Conservation (phyloP, 2,797 vertebrate species). For the Lepus oiostolus region DNA sequence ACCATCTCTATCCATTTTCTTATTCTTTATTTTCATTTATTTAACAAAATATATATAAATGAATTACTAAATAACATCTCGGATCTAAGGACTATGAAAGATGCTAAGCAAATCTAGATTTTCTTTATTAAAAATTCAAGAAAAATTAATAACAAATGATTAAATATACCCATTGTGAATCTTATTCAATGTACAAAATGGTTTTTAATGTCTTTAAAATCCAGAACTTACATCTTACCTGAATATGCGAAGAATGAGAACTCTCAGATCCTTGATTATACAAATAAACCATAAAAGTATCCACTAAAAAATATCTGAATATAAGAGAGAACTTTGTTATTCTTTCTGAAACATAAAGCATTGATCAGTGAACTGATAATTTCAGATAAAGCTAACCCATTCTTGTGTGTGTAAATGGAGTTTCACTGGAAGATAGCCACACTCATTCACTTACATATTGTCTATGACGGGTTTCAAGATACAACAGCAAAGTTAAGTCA, state of each 20-base stretch:
- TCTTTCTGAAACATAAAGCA: conserved; percentile 53
- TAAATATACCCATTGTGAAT: not conserved
- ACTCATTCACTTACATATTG: not conserved
- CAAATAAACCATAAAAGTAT: conserved; percentile 83
- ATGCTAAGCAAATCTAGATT: not conserved
- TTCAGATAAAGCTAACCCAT: not conserved
- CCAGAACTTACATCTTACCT: conserved; percentile 77
- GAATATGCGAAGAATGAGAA: conserved; percentile 62
- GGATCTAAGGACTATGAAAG: not conserved
- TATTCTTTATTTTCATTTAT: not conserved
- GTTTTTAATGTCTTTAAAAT: not conserved
- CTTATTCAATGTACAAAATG: not conserved
- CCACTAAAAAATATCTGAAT: conserved; percentile 80
- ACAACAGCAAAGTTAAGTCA: not conserved
- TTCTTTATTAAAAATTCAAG: not conserved
- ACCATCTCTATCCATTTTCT: too few species aligned
- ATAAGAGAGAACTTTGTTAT: conserved; percentile 50
- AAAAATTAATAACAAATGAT: not conserved
- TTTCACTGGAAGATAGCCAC: not conserved
- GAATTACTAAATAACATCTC: not conserved
- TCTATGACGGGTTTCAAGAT: not conserved
- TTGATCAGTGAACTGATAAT: not conserved
- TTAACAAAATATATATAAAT: not conserved
- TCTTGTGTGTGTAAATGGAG: conserved; percentile 8
- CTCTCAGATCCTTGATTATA: conserved; percentile 67